Conservation (phyloP, 2,113 vertebrate species). For the Proterorhinus semilunaris region DNA sequence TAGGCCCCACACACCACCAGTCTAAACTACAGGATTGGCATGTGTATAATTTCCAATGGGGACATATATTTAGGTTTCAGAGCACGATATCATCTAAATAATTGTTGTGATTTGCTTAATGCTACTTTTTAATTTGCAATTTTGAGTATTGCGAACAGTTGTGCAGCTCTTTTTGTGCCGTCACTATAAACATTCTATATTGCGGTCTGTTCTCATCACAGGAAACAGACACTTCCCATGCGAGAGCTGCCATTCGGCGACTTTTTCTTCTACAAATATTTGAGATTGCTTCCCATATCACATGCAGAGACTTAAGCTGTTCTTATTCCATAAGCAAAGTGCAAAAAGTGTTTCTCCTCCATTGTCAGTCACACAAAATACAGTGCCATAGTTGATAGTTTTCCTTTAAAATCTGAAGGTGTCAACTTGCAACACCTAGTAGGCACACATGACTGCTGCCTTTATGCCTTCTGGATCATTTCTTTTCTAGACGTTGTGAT, state of each 20-base stretch:
- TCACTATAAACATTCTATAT: background rate
- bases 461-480: background rate
- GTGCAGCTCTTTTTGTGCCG: no score
- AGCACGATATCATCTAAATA: no score
- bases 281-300: background rate
- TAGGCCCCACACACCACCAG: no score
- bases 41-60: no score
- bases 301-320: background rate
- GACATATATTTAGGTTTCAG: no score
- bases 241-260: background rate
- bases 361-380: background rate
- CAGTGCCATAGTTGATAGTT: background rate
- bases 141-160: no score
- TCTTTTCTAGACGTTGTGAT: slow-evolving; percentile 4
- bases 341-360: background rate
- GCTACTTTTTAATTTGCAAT: no score
- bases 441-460: background rate
- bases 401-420: background rate
- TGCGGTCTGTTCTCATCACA: background rate
- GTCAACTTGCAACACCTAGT: background rate
- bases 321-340: background rate
- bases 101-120: no score
- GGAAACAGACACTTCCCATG: background rate
- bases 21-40: no score
- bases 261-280: background rate